Conservation (phyloP, 2,797 vertebrate genomes). For the Sarcoramphus papa region DNA sequence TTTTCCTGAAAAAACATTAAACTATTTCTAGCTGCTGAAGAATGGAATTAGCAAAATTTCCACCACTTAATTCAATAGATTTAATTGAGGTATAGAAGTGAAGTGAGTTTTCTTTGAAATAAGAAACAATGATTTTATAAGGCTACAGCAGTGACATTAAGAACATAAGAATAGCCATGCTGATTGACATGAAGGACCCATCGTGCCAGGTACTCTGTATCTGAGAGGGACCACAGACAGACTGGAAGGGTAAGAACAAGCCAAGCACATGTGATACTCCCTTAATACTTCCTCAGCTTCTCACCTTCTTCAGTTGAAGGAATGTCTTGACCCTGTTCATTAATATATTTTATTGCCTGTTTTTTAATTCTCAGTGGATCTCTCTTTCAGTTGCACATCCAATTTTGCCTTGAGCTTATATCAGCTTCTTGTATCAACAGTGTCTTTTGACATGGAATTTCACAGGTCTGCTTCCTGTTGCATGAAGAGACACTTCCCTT, state of each 20-base stretch:
- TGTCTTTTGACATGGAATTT: background rate
- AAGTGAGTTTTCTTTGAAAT: background rate
- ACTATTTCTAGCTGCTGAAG: background rate
- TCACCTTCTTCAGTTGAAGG: background rate
- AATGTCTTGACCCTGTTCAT: background rate
- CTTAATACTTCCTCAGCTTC: background rate
- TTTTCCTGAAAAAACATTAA: background rate
- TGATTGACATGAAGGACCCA: background rate
- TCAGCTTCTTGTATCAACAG: background rate
- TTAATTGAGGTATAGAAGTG: background rate
- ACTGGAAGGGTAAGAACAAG: background rate
- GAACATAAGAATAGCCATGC: background rate
- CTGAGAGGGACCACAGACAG: background rate
- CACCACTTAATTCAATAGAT: background rate
- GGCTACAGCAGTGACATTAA: background rate
- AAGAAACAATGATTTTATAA: background rate
- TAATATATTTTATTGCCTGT: background rate
- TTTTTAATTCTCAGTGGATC: background rate
- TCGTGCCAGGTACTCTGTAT: background rate
- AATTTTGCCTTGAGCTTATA: background rate
- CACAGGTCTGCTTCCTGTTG: background rate
- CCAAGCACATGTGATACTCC: background rate
- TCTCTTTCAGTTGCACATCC: background rate
- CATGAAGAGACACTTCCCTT: background rate
- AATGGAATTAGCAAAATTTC: background rate